Base-by-base conservation (phyloP, 2,888 invertebrate species). In the Meandrusa payeni region DNA sequence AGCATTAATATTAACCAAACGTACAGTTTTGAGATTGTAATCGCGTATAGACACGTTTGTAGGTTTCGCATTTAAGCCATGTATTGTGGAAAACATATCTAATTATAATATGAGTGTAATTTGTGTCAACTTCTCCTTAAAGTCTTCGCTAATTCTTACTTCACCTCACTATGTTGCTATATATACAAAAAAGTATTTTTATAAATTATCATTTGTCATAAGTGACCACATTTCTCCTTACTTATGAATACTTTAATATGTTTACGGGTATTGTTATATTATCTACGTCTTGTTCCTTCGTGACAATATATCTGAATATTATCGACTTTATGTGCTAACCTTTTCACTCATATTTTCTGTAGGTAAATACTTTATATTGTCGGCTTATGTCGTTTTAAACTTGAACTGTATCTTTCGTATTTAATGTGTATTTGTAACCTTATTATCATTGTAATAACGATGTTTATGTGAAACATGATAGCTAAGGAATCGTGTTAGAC, bases 401-500 rank as follows among this genome's bases (percentile, higher is more conserved):
- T 39, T 23, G 17, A 33, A 39, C 65, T 69, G 65, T 72, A 73
- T 39, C 61, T 68, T 76, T 66, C 55, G 54, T 66, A 66, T 62
- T 62, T 69, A 65, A 65, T 68, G 67, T 72, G 69, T 77, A 72
- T 76, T 72, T 76, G 72, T 83, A 82, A 77, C 71, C 75, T 67
- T 79, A 76, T 66, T 70, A 75, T 69, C 67, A 73, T 72, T 65
- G 76, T 64, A 64, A 67, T 69, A 44, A 44, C 15, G 61, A 81
- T 80, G 82, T 86, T 83, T 81, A 82, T 83, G 82, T 85, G 80
- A 80, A 85, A 81, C 81, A 83, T 85, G 77, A 80, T 81, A 85
- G 78, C 74, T 85, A 87, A 85, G 82, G 77, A 77, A 82, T 87
- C 85, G 87, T 87, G 87, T 87, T 87, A 87, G 87, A 87, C 87